Percentiles rank a stretch among this genome's conserved stretches.
phyloP scores from a whole-genome alignment of 2,888 invertebrate species.

The Microctonus brassicae region DNA sequence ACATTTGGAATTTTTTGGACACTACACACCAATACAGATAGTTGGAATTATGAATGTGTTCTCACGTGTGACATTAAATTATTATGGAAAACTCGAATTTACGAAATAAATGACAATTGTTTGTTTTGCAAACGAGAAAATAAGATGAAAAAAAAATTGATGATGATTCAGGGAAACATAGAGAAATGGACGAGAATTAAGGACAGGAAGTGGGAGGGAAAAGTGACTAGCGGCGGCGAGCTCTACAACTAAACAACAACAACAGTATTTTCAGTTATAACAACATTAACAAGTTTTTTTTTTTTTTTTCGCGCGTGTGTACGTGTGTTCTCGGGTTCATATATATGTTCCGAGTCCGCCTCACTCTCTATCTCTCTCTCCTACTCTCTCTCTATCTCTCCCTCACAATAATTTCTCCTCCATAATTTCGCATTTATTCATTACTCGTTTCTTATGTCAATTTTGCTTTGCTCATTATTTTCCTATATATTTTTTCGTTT shows the following conservation, averaged over 20 bases:
- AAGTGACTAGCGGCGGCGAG: conserved; percentile 70
- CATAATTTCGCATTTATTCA: conserved; percentile 22
- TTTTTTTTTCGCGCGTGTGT: conserved; percentile 46
- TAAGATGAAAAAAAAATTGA: too few species aligned
- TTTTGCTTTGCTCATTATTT: conserved; percentile 20
- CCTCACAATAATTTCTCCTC: conserved; percentile 11
- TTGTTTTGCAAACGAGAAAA: background rate
- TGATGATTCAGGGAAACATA: conserved; percentile 28
- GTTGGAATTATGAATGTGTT: background rate
- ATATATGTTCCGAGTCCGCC: conserved; percentile 41
- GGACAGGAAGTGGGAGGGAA: conserved; percentile 41
- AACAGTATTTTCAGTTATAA: conserved; percentile 71
- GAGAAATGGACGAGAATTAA: conserved; percentile 15
- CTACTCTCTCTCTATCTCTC: conserved; percentile 1
- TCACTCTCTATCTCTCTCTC: background rate
- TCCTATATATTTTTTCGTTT: background rate
- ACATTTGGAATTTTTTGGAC: background rate
- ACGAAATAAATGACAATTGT: background rate
- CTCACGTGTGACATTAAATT: background rate
- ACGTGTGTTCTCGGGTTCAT: conserved; percentile 45
- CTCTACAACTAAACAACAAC: conserved; percentile 71
- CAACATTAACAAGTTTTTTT: conserved; percentile 70
- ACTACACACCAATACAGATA: background rate
- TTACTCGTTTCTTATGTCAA: too few species aligned
- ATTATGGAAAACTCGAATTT: background rate